Base-by-base conservation (phyloP, 2,113 vertebrate species). In the Chaenogobius annularis region DNA sequence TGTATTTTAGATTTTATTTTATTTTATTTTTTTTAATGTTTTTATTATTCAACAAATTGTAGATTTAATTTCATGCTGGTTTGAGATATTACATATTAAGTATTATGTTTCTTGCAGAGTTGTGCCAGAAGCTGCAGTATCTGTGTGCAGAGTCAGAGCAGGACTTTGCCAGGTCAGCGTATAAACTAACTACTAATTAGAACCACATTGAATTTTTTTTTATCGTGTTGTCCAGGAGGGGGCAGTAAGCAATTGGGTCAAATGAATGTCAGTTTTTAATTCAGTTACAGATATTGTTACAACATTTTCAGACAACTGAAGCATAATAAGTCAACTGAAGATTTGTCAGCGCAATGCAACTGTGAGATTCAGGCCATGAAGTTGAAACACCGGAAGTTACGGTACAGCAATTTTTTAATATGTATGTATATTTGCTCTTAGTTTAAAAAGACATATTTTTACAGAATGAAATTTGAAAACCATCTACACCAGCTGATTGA, bases 381-480 rank as follows among this genome's bases (percentile, higher is more conserved):
- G 75, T 83, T 94, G 17, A 93, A 92, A 80, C 86, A 89, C 14
- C 80, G 91, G 61, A 93, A 94, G 81, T 86, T 81, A 48, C 81
- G 91, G 93, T 94, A 89, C 9, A 35, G 37, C 59, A 43, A 1
- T 7, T 67, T 1, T 40, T 19, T 1, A 0, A 35, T 52, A 17
- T 13, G 10, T 10, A 0, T 15, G 26, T 0, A 48, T 11, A 23
- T 79, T 56, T 50, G 37, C 10, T 68, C 10, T 5, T 23, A 5
- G 22, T 43, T 63, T 11, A 17, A n/a, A 66, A 22, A 69, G 62
- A 13, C 11, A 14, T 58, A 3, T 73, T 66, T 55, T 68, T 48
- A 26, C 79, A 94, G 93, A 64, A 87, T 93, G 83, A 92, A 84
- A 72, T 92, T 93, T 91, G 91, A 93, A 85, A 92, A 91, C 72